phyloP scores from a whole-genome alignment of 1,140 invertebrate genomes.

The Maconellicoccus hirsutus region DNA sequence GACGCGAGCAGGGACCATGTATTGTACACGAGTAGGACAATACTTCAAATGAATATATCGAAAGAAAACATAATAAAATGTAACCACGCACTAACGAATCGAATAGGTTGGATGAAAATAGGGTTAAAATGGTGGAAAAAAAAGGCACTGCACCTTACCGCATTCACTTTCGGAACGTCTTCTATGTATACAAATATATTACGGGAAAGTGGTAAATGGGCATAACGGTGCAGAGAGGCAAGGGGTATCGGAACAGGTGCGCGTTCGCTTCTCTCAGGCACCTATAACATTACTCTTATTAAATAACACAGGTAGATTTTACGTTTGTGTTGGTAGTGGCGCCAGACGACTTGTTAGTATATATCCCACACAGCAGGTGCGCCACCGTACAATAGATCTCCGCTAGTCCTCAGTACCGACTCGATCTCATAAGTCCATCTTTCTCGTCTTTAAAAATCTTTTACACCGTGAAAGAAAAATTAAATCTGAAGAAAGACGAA shows the following conservation, averaged over 20 bases:
- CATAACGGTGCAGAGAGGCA: not conserved
- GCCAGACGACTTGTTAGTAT: constrained; percentile 21
- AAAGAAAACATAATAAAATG: not conserved
- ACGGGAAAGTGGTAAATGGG: no score
- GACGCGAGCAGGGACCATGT: no score
- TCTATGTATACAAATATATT: no score
- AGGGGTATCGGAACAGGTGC: not conserved
- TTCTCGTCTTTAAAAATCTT: not conserved
- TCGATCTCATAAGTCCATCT: constrained; percentile 6
- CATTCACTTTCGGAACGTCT: not conserved
- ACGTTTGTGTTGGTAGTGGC: constrained; percentile 14
- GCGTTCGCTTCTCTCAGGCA: not conserved
- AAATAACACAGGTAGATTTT: not conserved
- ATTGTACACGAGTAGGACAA: no score
- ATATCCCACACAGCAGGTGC: constrained; percentile 19
- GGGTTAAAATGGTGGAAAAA: not conserved
- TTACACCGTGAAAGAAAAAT: constrained; percentile 18
- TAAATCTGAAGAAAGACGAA: constrained; percentile 11
- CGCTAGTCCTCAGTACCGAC: not conserved
- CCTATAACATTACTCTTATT: constrained; percentile 9
- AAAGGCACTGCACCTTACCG: not conserved
- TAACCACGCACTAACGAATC: not conserved
- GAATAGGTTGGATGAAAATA: not conserved
- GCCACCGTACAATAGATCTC: constrained; percentile 13
- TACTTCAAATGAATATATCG: not conserved